Evolutionary conservation across 2,888 invertebrate genomes (phyloP).

Genomic region (Allophyes oxyacanthae): DNA sequence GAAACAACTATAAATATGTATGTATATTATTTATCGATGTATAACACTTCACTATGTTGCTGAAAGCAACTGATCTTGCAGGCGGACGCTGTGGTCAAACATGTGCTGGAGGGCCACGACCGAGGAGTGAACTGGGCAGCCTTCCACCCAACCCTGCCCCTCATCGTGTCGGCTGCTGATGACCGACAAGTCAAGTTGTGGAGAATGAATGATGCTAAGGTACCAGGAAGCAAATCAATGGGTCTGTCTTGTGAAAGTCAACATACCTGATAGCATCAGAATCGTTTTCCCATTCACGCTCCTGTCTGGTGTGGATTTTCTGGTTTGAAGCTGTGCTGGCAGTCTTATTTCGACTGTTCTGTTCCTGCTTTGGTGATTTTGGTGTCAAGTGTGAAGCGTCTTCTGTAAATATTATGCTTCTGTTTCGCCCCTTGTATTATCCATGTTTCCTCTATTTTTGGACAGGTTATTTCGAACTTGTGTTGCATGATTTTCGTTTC

Average conservation of each 20-base stretch:
- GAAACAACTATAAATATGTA: slow-evolving; percentile 45
- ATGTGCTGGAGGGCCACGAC: slow-evolving; percentile 97
- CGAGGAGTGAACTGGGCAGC: slow-evolving; percentile 99
- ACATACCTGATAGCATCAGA: too few species aligned
- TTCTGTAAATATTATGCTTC: not conserved
- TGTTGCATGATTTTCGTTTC: not conserved
- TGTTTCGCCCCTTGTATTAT: not conserved
- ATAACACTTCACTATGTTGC: slow-evolving; percentile 59
- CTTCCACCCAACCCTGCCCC: slow-evolving; percentile 98
- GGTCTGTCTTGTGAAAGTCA: not conserved
- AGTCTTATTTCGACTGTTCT: not conserved
- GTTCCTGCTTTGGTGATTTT: not conserved
- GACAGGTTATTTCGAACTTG: not conserved
- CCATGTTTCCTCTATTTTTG: not conserved
- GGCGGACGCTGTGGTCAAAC: slow-evolving; percentile 97
- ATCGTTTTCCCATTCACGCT: too few species aligned
- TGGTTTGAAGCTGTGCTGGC: not conserved
- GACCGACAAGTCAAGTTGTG: slow-evolving; percentile 99
- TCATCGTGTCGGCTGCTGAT: slow-evolving; percentile 99
- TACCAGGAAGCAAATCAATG: slow-evolving; percentile 56
- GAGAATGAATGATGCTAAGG: slow-evolving; percentile 99
- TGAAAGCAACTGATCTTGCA: slow-evolving; percentile 71
- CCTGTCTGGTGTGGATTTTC: not conserved
- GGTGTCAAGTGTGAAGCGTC: not conserved
- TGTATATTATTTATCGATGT: slow-evolving; percentile 55